These are phyloP conservation scores for Sigmodon hispidus DNA, from an alignment of 2,113 vertebrate species.

Conservation along the genomic window DNA sequence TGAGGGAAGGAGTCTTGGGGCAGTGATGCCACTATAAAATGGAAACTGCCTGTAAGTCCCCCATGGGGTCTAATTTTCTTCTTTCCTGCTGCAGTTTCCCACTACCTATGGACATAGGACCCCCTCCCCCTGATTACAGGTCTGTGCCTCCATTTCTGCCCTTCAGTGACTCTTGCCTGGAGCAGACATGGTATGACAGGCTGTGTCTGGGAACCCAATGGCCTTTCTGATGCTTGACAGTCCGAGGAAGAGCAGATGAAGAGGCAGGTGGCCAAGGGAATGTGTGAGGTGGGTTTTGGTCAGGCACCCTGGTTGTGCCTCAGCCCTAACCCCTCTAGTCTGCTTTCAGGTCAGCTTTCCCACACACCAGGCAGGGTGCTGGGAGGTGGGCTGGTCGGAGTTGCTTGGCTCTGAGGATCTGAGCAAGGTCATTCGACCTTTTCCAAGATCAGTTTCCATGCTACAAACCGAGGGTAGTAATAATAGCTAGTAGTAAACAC, in stretches of 20 bases:
- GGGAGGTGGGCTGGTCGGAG: not conserved
- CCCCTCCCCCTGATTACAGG: not conserved
- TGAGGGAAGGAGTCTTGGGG: not conserved
- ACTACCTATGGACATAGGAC: not conserved
- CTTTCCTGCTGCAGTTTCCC: not conserved
- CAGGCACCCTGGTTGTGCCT: not conserved
- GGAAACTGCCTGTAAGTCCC: not conserved
- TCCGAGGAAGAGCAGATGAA: not conserved
- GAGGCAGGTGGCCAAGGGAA: not conserved
- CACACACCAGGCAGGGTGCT: not conserved
- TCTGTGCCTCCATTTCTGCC: not conserved
- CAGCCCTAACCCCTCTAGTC: not conserved
- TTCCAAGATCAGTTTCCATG: conserved; percentile 19
- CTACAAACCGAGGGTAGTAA: not conserved
- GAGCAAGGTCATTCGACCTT: not conserved
- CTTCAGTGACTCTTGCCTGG: not conserved
- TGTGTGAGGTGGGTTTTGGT: not conserved
- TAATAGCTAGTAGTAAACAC: not conserved
- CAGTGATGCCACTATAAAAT: not conserved
- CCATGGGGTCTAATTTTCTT: not conserved
- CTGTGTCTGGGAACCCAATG: not conserved
- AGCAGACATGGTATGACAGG: not conserved
- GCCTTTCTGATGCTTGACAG: not conserved
- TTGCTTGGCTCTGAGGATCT: not conserved
- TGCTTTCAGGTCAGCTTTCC: not conserved